Conservation (phyloP, 2,888 invertebrate species). For the Eulithis prunata region DNA sequence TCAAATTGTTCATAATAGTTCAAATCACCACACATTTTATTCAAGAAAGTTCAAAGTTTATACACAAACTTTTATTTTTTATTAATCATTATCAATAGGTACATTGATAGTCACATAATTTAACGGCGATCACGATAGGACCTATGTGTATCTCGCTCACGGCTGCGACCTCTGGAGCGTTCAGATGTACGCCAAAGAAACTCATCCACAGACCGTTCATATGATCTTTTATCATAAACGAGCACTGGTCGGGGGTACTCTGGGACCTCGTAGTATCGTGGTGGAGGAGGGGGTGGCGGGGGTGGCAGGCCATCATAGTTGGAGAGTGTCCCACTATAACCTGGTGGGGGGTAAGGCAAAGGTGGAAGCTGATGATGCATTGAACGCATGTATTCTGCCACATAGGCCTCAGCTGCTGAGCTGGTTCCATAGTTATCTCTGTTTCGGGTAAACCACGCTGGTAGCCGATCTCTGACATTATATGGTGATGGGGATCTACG, state of each 20-base stretch:
- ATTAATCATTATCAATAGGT: conserved; percentile 59
- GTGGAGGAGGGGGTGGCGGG: conserved; percentile 88
- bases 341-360: conserved; percentile 89
- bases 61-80: conserved; percentile 78
- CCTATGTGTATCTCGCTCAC: conserved; percentile 83
- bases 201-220: conserved; percentile 94
- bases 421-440: conserved; percentile 72
- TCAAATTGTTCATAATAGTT: conserved; percentile 60
- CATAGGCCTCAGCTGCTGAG: conserved; percentile 91
- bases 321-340: conserved; percentile 77
- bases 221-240: conserved; percentile 89
- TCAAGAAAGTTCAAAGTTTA: conserved; percentile 83
- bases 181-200: conserved; percentile 93
- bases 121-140: conserved; percentile 86
- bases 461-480: conserved; percentile 82
- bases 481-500: conserved; percentile 85
- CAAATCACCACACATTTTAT: conserved; percentile 71
- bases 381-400: conserved; percentile 94
- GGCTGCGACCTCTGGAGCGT: conserved; percentile 85
- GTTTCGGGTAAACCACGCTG: conserved; percentile 86
- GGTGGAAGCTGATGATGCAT: conserved; percentile 95
- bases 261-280: conserved; percentile 88
- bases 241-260: conserved; percentile 89
- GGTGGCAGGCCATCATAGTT: conserved; percentile 87
- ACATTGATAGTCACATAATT: conserved; percentile 68